Evolutionary conservation across 2,113 vertebrate species (phyloP).

Genomic region (Bubalus kerabau): DNA sequence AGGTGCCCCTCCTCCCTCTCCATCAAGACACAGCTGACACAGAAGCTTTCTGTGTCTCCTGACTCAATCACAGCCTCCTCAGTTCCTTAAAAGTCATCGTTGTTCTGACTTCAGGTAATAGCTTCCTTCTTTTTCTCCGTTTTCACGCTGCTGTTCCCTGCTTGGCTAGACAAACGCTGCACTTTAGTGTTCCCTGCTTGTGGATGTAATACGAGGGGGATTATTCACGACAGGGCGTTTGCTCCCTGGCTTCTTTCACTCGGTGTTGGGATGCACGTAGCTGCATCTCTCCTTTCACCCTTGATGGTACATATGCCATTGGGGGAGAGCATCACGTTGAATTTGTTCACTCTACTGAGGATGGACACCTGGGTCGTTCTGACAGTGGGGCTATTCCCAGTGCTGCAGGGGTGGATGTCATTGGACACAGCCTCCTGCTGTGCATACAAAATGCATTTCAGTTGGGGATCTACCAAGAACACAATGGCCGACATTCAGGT

Average conservation of each 20-base stretch:
- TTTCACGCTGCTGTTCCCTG: neutral
- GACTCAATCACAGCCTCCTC: neutral
- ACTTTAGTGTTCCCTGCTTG: neutral
- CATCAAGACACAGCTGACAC: neutral
- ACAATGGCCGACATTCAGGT: fast-evolving
- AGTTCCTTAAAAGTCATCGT: neutral
- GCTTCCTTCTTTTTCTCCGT: neutral
- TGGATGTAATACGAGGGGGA: fast-evolving
- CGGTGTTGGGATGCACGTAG: fast-evolving
- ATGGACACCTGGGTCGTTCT: fast-evolving
- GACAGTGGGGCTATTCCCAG: neutral
- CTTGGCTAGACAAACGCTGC: fast-evolving
- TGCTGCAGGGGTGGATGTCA: fast-evolving
- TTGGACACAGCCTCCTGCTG: neutral
- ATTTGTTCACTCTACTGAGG: neutral
- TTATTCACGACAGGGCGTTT: fast-evolving
- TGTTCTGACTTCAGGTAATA: fast-evolving
- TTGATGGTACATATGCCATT: fast-evolving
- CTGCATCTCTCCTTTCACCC: fast-evolving
- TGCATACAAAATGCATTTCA: neutral
- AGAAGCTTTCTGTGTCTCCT: neutral
- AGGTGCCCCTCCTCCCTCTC: too few relatives aligned
- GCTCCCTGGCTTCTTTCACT: neutral
- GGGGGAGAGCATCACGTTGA: fast-evolving
- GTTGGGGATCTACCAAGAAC: neutral